phyloP scores from a whole-genome alignment of 2,113 vertebrate genomes.

The Picathartes gymnocephalus region DNA sequence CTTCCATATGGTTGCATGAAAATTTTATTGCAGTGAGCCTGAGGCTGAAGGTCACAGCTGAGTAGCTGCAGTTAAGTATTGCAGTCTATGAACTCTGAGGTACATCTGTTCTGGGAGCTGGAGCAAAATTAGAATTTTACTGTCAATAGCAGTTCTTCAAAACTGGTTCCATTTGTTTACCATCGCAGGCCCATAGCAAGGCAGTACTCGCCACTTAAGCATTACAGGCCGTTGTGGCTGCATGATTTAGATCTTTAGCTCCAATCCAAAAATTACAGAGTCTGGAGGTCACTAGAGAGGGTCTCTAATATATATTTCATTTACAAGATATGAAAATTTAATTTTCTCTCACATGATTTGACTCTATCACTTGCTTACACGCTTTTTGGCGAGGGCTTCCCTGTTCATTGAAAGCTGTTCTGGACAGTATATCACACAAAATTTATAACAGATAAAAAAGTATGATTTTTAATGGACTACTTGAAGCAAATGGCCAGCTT shows the following conservation, averaged over 20 bases:
- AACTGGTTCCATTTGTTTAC: slow-evolving; percentile 80
- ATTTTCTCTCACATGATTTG: slow-evolving; percentile 69
- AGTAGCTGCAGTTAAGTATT: slow-evolving; percentile 88
- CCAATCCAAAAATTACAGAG: slow-evolving; percentile 65
- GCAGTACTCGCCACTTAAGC: background rate
- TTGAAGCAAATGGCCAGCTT: background rate
- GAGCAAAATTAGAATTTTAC: slow-evolving; percentile 87
- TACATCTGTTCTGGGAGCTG: slow-evolving; percentile 88
- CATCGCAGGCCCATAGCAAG: slow-evolving; percentile 27
- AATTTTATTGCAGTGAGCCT: slow-evolving; percentile 94
- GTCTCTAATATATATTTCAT: slow-evolving; percentile 78
- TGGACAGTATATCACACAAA: slow-evolving; percentile 15
- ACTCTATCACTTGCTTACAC: slow-evolving; percentile 41
- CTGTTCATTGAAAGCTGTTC: slow-evolving; percentile 50
- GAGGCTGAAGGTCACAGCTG: slow-evolving; percentile 91
- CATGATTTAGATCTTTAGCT: slow-evolving; percentile 54
- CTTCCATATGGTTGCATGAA: slow-evolving; percentile 98
- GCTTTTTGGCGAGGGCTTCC: slow-evolving; percentile 4
- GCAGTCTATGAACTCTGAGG: slow-evolving; percentile 81
- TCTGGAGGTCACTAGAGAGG: slow-evolving; percentile 63
- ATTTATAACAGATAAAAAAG: slow-evolving; percentile 36
- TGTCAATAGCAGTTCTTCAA: slow-evolving; percentile 81
- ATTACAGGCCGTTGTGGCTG: background rate
- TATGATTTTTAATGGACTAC: background rate
- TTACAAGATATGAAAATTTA: slow-evolving; percentile 78